Base-by-base conservation (phyloP, 1,140 invertebrate species). In the Nixonia krombeini region DNA sequence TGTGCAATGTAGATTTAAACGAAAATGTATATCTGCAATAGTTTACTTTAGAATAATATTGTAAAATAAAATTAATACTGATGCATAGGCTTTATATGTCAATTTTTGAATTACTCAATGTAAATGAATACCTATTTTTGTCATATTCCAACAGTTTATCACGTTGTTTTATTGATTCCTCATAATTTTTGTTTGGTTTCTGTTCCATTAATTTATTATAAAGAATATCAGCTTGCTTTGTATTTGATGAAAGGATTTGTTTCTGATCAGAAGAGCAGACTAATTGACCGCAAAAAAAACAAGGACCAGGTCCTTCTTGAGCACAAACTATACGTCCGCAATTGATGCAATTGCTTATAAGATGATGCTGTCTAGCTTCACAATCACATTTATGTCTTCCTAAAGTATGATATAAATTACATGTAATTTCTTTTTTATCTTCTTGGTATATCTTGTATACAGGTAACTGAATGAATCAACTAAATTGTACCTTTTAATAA, bases 301-400 rank as follows among this genome's bases (percentile, higher is more conserved):
- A 99, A 1, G 96, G 94, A 0, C 98, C 98, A 25, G 96, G 92
- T 1, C 97, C 97, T 87, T 99, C 98, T 86, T 99, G 96, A 46
- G 89, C 88, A 86, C 97, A 99, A 15, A 99, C 93, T 74, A 99
- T 93, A 62, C 96, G 87, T 0, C 98, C 98, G 87, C 98, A 99
- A 45, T 90, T 90, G 0, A 94, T 75, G 74, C 98, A 99, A 85
- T 99, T 99, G 76, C 94, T 96, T 38, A 99, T 89, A 7, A 99
- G 84, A 41, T 89, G 86, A 85, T 99, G 98, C 76, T 92, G 93
- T 9, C 90, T 89, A 1, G 96, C 96, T 86, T 99, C 93, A 78
- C 98, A 99, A 45, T 96, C 89, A 86, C 98, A 99, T 35, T 84
- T 82, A 69, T 94, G 90, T 47, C 96, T 88, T 28, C 96, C 95